phyloP scores from a whole-genome alignment of 1,140 invertebrate species.

The Scaptomyza hsui region DNA sequence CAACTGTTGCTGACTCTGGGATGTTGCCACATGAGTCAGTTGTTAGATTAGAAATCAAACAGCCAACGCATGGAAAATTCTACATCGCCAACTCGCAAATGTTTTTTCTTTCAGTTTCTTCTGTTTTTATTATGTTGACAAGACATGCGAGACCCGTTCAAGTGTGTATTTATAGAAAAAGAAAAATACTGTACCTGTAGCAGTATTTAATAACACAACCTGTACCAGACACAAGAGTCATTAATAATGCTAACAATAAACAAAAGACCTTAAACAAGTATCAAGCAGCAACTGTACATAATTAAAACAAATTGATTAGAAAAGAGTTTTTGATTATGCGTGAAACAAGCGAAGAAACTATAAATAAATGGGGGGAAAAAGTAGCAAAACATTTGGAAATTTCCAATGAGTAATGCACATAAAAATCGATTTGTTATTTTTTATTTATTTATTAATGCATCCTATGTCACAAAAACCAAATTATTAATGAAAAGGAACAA shows the following conservation, averaged over 20 bases:
- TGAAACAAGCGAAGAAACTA: neutral
- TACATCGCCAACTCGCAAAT: slow-evolving; percentile 26
- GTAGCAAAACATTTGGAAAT: slow-evolving; percentile 34
- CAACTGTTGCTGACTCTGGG: slow-evolving; percentile 33
- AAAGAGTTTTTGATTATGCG: slow-evolving; percentile 10
- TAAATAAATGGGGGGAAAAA: slow-evolving; percentile 8
- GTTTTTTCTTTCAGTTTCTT: slow-evolving; percentile 2
- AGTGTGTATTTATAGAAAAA: slow-evolving; percentile 49
- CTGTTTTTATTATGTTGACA: slow-evolving; percentile 27
- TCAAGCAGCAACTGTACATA: slow-evolving; percentile 31
- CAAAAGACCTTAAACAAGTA: slow-evolving; percentile 22
- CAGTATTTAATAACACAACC: slow-evolving; percentile 28
- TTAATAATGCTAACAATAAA: slow-evolving; percentile 47
- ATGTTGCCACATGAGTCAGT: slow-evolving; percentile 51
- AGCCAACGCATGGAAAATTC: slow-evolving; percentile 40
- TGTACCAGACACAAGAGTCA: slow-evolving; percentile 52
- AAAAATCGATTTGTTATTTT: neutral
- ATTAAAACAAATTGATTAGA: slow-evolving; percentile 40
- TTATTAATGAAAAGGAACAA: no score
- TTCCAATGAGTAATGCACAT: neutral
- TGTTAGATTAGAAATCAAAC: slow-evolving; percentile 56
- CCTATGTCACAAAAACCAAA: no score
- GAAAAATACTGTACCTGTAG: no score
- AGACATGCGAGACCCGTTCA: slow-evolving; percentile 46
- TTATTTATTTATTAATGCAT: no score